Evolutionary conservation across 1,140 invertebrate genomes (phyloP), one percentile per base, ranked within the genome.

Genomic region (Aphidius ervi): DNA sequence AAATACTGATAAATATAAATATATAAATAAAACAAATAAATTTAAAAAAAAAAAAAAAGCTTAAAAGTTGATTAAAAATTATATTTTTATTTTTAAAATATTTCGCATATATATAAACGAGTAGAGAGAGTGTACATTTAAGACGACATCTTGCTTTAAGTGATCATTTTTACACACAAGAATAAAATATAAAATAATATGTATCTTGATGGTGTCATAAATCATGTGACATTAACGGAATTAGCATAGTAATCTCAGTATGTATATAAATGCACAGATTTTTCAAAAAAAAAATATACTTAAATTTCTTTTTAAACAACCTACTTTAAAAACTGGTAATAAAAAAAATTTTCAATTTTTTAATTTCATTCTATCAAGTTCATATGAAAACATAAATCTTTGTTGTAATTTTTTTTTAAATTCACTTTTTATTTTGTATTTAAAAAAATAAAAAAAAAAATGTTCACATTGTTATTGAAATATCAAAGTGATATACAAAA

Each of bases 161-260:
- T 61, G 65, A 61, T 47, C 60, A 66, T 70, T 54, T 50, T 52
- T 45, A 42, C 23, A 16, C 42, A 16, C 43, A 59, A 62, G 63
- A 55, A 63, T 31, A 40, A 20, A 54, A 37, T 43, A 43, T 5
- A 43, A 10, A 43, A 43, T 8, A 43, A 43, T 8, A 65, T 50
- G 9, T 48, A 61, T 57, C 49, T 52, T 31, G n/a, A 6, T 5
- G 46, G 46, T 41, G 41, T 54, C 63, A 68, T 75, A 75, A 76
- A 50, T 76, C 69, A 73, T 71, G 66, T 56, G 64, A 71, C 69
- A 73, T 75, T 72, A 76, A 71, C 56, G 52, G 65, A 74, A 74
- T 75, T 76, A 75, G 69, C 72, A 73, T 74, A 72, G 67, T 68
- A 66, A 72, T 71, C 67, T 68, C 50, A 10, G 6, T 40, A 1